phyloP scores from a whole-genome alignment of 1,140 invertebrate genomes.

The Bombus terrestris region DNA sequence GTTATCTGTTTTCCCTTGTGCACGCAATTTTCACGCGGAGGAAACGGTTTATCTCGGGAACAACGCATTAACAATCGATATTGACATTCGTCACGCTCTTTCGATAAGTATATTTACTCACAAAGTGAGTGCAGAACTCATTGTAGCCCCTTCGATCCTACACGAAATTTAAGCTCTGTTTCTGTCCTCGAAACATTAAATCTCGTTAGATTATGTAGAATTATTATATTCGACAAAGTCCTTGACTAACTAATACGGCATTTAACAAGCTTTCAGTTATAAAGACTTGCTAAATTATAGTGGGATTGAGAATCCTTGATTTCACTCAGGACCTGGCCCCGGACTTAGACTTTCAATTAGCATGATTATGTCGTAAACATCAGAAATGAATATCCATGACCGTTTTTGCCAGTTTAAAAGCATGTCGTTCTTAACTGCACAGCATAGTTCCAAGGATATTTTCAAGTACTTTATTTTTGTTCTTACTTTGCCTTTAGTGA shows the following conservation, averaged over 20 bases:
- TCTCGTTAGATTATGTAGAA: background rate
- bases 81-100: slow-evolving; percentile 20
- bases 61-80: background rate
- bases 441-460: background rate
- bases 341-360: background rate
- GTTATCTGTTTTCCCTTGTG: background rate
- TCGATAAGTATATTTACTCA: background rate
- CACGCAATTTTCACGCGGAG: background rate
- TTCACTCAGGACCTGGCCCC: background rate
- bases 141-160: background rate
- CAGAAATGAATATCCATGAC: background rate
- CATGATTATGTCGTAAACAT: background rate
- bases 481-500: background rate
- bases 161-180: background rate
- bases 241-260: background rate
- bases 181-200: background rate
- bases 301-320: background rate
- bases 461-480: background rate
- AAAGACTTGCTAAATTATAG: background rate
- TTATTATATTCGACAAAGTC: background rate
- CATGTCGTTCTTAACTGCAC: background rate
- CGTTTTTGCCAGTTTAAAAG: background rate
- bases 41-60: slow-evolving; percentile 20
- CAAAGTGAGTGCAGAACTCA: background rate
- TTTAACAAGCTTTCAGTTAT: background rate